Evolutionary conservation across 2,113 vertebrate species (phyloP).

Genomic region (Illadopsis cleaveri): DNA sequence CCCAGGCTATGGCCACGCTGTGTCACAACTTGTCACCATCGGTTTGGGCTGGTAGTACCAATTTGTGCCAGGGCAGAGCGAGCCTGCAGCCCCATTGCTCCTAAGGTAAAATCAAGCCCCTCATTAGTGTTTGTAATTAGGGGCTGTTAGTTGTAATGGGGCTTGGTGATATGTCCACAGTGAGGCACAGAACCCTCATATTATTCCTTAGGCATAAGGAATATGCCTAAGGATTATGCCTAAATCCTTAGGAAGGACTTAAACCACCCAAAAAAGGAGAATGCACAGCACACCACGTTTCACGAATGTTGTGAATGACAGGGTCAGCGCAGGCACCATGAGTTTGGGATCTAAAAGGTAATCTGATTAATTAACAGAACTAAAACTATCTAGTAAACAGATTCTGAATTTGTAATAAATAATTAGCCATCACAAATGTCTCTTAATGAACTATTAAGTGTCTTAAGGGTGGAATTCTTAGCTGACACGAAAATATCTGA

Average conservation of each 20-base stretch:
- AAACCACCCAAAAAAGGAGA: neutral
- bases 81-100: neutral
- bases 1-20: neutral
- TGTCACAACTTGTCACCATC: neutral
- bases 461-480: constrained; percentile 24
- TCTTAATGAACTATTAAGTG: constrained; percentile 45
- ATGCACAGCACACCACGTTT: fast-evolving
- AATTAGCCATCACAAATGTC: constrained; percentile 26
- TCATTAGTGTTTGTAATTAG: neutral
- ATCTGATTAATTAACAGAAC: constrained; percentile 46
- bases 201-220: neutral
- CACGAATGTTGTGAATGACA: neutral
- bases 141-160: neutral
- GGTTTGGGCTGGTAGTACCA: neutral
- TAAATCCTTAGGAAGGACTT: neutral
- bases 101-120: neutral
- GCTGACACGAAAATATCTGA: neutral
- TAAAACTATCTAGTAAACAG: constrained; percentile 30
- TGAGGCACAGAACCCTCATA: neutral
- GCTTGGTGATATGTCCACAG: neutral
- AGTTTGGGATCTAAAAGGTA: neutral
- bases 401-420: constrained; percentile 43
- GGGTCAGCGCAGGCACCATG: neutral
- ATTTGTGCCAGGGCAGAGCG: neutral
- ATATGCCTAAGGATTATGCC: too few relatives aligned